Evolutionary conservation across 2,113 vertebrate genomes (phyloP), one percentile per base, ranked within the genome.

Genomic region (Myodes glareolus): DNA sequence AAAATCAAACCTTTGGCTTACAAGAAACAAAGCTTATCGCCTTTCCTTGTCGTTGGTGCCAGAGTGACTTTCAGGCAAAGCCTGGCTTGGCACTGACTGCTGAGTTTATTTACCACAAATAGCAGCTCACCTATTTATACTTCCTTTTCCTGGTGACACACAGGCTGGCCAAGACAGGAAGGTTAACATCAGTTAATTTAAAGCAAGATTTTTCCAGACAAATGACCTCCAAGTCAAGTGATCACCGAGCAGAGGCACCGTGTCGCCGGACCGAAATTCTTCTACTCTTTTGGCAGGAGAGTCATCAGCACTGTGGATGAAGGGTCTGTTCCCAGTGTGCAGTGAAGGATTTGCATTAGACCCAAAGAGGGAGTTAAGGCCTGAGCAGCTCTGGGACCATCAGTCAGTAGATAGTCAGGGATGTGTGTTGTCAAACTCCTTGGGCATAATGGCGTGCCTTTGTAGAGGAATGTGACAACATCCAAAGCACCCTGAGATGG

Each of bases 61-160:
- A 78, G 77, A n/a, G 55, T 80, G 78, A 80, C 82, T 94, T 97
- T 88, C 39, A 93, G 75, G 94, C 61, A 58, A 55, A 90, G 52
- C 42, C 42, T 87, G 17, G 55, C 82, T 76, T 95, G 96, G 90
- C 92, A 67, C 45, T 68, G 27, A 58, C 72, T 88, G 31, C 29
- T 16, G 55, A 55, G 42, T 55, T 72, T 82, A 93, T 89, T 93
- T 96, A 58, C 87, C 84, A 80, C 86, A 96, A 95, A 97, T 68
- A 78, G 36, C 91, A 73, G 55, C 68, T 96, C n/a, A 7, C 36
- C 52, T 92, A 73, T 94, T 96, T 95, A 91, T 27, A 73, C 17
- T 90, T 86, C 65, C 91, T 90, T 94, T 68, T 94, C 25, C 52
- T 33, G 27, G 75, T 91, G 82, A 95, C 68, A 50, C 68, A 65